Conservation (phyloP, 2,113 vertebrate species). For the Grammomys dolichurus region DNA sequence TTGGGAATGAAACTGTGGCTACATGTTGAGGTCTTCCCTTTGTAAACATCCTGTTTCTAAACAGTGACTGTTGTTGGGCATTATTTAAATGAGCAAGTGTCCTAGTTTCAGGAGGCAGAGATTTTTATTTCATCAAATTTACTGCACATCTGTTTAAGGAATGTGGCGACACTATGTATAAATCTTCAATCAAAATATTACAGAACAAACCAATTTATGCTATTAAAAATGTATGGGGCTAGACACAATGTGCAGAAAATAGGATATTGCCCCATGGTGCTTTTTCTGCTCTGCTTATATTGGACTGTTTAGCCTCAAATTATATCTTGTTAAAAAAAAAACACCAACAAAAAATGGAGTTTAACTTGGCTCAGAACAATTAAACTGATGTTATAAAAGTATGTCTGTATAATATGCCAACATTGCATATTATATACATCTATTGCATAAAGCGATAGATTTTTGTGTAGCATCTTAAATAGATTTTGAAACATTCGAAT, state of each 20-base stretch:
- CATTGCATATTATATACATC: slow-evolving; percentile 65
- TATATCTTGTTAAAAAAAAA: slow-evolving; percentile 58
- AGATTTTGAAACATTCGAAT: slow-evolving; percentile 77
- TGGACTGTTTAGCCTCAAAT: slow-evolving; percentile 65
- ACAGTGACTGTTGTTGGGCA: slow-evolving; percentile 71
- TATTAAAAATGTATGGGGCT: slow-evolving; percentile 81
- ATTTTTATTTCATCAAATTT: slow-evolving; percentile 71
- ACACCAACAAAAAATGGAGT: slow-evolving; percentile 49
- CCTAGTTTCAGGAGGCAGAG: slow-evolving; percentile 72
- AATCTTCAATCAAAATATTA: slow-evolving; percentile 78
- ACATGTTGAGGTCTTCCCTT: slow-evolving; percentile 44
- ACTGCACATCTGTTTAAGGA: slow-evolving; percentile 76
- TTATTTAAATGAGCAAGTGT: slow-evolving; percentile 80
- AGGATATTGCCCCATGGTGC: slow-evolving; percentile 43
- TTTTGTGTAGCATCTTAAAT: slow-evolving; percentile 71
- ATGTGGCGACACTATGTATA: slow-evolving; percentile 66
- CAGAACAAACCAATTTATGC: slow-evolving; percentile 56
- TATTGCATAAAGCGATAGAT: slow-evolving; percentile 54
- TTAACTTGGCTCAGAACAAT: slow-evolving; percentile 58
- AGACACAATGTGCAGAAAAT: slow-evolving; percentile 66
- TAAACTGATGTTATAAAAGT: slow-evolving; percentile 75
- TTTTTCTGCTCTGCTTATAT: slow-evolving; percentile 67
- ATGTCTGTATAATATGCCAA: slow-evolving; percentile 64
- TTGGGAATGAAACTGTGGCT: slow-evolving; percentile 10
- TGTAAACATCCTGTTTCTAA: slow-evolving; percentile 51